Evolutionary conservation across 2,797 vertebrate species (phyloP).

Genomic region (Astyanax mexicanus): DNA sequence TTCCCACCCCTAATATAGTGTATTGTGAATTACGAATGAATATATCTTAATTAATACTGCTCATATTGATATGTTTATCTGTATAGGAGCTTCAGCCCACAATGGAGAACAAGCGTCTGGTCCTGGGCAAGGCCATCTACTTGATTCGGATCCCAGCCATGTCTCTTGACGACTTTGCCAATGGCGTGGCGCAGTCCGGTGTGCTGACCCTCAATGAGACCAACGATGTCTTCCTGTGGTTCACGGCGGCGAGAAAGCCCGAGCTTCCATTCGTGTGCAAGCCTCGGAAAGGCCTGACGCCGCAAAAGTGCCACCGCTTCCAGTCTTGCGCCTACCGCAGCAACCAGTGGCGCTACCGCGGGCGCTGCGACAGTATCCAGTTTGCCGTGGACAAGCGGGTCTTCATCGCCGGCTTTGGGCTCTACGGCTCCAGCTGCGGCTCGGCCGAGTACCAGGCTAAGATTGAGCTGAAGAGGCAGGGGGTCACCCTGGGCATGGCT

Average conservation of each 20-base stretch:
- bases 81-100: conserved; percentile 82
- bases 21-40: too few relatives aligned
- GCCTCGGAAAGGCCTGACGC: conserved; percentile 88
- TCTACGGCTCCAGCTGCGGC: conserved; percentile 96
- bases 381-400: conserved; percentile 95
- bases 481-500: conserved; percentile 87
- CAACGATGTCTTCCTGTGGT: conserved; percentile 98
- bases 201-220: conserved; percentile 94
- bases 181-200: conserved; percentile 93
- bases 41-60: not conserved
- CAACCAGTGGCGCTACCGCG: conserved; percentile 98
- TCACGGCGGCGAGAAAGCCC: conserved; percentile 93
- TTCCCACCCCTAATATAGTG: too few relatives aligned
- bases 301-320: conserved; percentile 96
- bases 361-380: conserved; percentile 98
- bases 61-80: conserved; percentile 47
- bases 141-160: conserved; percentile 94
- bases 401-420: conserved; percentile 95
- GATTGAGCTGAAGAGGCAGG: conserved; percentile 96
- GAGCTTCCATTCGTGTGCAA: conserved; percentile 89
- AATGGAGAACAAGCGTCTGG: conserved; percentile 91
- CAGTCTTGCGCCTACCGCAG: conserved; percentile 97
- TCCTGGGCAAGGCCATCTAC: conserved; percentile 92
- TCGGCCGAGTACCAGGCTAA: conserved; percentile 96
- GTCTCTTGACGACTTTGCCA: conserved; percentile 94